Evolutionary conservation across 2,888 invertebrate genomes (phyloP), one percentile per base, ranked within the genome.

Genomic region (Campoplex nolae): DNA sequence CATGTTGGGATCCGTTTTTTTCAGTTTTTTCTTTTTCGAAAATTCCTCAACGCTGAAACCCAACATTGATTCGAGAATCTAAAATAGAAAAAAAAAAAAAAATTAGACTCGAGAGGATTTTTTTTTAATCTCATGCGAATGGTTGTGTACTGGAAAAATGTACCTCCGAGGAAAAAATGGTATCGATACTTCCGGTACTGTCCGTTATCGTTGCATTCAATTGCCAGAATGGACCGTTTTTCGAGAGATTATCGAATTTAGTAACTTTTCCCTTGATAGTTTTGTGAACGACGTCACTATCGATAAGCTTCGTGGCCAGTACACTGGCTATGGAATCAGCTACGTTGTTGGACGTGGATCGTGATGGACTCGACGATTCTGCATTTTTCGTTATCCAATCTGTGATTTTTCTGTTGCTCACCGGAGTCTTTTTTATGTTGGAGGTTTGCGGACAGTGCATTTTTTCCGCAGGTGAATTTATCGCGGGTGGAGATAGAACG

Each of bases 181-280:
- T 95, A 75, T 95, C 95, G 23, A 97, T 88, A 76, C 93, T 95
- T 1, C 95, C 96, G 7, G 95, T 96, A 28, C 95, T 95, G 92
- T 97, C 97, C 9, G 95, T 95, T 71, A 97, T 93, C 11, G 95
- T 95, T 86, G 96, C 96, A 81, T 95, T 95, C 45, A 97, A 93
- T 90, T 95, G 95, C 96, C 96, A 97, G 0, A 93, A 94, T 0
- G 95, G 94, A 87, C 95, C 95, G 18, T 94, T 94, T 1, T 96
- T 95, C 0, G 95, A 94, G 86, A 97, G 92, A 90, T 96, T 96
- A 8, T 96, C 95, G 8, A 96, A 92, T 75, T 94, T 95, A 90
- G 95, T 94, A 81, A 96, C 95, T 91, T 95, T 96, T 0, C 95
- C 96, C 90, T 95, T 96, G 0, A 97, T 95, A 88, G 94, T 95